phyloP scores from a whole-genome alignment of 2,888 invertebrate species.

The Desoria tigrina region DNA sequence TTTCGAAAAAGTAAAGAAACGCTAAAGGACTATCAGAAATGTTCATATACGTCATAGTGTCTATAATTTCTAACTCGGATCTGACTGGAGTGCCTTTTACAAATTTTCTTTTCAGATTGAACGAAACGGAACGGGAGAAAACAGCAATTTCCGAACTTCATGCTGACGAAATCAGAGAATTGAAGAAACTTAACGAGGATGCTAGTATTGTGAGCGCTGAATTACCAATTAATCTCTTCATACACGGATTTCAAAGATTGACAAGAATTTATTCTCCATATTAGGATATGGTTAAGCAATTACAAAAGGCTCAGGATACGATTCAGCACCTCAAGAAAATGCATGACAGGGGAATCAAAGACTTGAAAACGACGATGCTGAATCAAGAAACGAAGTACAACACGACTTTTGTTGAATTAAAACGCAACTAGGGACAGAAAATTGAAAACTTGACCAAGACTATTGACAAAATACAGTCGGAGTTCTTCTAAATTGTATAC shows the following conservation, averaged over 20 bases:
- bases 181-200: slow-evolving; percentile 3
- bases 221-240: too few relatives aligned
- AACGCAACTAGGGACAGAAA: slow-evolving; percentile 7
- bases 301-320: slow-evolving; percentile 21
- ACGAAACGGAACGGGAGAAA: slow-evolving; percentile 22
- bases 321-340: slow-evolving; percentile 21
- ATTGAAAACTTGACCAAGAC: slow-evolving; percentile 7
- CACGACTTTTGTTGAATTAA: not conserved
- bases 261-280: too few relatives aligned
- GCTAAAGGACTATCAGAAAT: too few relatives aligned
- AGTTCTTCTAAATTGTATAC: too few relatives aligned
- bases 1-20: too few relatives aligned
- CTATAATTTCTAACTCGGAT: too few relatives aligned
- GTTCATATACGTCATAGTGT: too few relatives aligned
- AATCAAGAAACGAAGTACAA: slow-evolving; percentile 20
- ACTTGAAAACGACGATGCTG: slow-evolving; percentile 16
- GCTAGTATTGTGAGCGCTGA: not conserved
- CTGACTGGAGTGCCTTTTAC: too few relatives aligned
- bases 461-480: too few relatives aligned
- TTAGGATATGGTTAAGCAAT: slow-evolving; percentile 4
- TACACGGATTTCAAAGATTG: too few relatives aligned
- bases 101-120: too few relatives aligned
- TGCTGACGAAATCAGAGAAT: slow-evolving; percentile 22
- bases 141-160: slow-evolving; percentile 22
- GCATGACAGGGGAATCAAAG: slow-evolving; percentile 17